phyloP scores from a whole-genome alignment of 2,797 vertebrate species.

The Syngnathus acus region DNA sequence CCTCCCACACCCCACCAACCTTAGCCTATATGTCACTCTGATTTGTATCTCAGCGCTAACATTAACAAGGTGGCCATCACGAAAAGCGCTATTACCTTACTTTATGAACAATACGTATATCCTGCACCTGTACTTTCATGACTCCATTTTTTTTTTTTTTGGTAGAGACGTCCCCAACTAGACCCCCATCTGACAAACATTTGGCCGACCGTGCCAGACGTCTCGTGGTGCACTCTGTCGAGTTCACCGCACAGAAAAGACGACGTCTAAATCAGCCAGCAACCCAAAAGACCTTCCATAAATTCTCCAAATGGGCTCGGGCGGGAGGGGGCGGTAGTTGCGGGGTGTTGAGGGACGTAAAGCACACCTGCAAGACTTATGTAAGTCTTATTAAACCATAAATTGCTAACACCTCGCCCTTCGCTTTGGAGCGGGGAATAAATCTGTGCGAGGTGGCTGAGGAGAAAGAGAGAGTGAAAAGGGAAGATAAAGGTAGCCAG shows the following conservation, averaged over 20 bases:
- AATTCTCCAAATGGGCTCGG: constrained; percentile 76
- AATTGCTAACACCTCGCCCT: constrained; percentile 72
- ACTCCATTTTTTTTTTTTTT: constrained; percentile 59
- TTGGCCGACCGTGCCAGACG: constrained; percentile 54
- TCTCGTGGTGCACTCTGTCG: constrained; percentile 53
- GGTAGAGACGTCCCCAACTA: constrained; percentile 50
- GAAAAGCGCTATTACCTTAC: constrained; percentile 50
- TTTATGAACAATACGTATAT: constrained; percentile 56
- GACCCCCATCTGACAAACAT: constrained; percentile 56
- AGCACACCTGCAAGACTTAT: constrained; percentile 86
- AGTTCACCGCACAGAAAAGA: constrained; percentile 50
- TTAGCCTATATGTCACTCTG: constrained; percentile 69
- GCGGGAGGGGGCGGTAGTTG: constrained; percentile 20
- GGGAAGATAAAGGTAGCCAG: constrained; percentile 46
- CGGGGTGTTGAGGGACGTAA: constrained; percentile 61
- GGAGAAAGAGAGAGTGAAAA: constrained; percentile 59
- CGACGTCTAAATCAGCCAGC: constrained; percentile 77
- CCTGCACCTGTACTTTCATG: constrained; percentile 58
- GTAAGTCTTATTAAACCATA: constrained; percentile 85
- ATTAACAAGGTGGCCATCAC: constrained; percentile 68
- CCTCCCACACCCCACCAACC: constrained; percentile 38
- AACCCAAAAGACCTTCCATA: constrained; percentile 75
- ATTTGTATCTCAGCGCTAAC: constrained; percentile 71
- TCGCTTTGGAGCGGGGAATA: constrained; percentile 67
- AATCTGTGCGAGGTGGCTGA: constrained; percentile 59